These are phyloP conservation scores for Silurus meridionalis DNA, from an alignment of 2,113 vertebrate genomes.

Conservation along the genomic window DNA sequence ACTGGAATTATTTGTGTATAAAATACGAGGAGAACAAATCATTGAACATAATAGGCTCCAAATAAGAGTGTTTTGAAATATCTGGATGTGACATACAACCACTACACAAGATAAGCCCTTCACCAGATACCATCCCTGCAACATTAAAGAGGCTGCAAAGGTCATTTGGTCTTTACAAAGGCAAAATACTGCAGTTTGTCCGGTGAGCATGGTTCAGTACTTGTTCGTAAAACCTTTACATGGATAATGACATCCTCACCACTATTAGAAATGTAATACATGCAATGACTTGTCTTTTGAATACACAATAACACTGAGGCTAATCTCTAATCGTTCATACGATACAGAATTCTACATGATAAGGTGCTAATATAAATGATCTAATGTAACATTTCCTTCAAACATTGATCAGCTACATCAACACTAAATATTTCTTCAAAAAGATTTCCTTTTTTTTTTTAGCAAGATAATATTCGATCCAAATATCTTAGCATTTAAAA, in stretches of 20 bases:
- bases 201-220: constrained; percentile 17
- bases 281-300: constrained; percentile 3
- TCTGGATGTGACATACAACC: not conserved
- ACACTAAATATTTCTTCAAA: not conserved
- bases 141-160: not conserved
- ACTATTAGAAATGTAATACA: constrained; percentile 16
- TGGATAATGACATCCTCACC: constrained; percentile 11
- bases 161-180: constrained; percentile 7
- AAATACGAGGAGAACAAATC: not conserved
- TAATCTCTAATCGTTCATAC: constrained; percentile 3
- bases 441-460: not conserved
- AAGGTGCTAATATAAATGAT: constrained; percentile 36
- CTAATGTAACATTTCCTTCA: not conserved
- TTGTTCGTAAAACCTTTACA: constrained; percentile 17
- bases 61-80: not conserved
- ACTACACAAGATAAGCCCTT: not conserved
- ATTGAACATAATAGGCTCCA: not conserved
- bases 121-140: not conserved
- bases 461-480: constrained; percentile 16
- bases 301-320: constrained; percentile 8
- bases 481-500: constrained; percentile 41
- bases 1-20: not conserved
- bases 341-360: not conserved
- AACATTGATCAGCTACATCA: constrained; percentile 11
- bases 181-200: constrained; percentile 25